Percentiles rank a stretch among this genome's conserved stretches.
phyloP scores from a whole-genome alignment of 2,113 vertebrate species.

The Ranitomeya imitator region DNA sequence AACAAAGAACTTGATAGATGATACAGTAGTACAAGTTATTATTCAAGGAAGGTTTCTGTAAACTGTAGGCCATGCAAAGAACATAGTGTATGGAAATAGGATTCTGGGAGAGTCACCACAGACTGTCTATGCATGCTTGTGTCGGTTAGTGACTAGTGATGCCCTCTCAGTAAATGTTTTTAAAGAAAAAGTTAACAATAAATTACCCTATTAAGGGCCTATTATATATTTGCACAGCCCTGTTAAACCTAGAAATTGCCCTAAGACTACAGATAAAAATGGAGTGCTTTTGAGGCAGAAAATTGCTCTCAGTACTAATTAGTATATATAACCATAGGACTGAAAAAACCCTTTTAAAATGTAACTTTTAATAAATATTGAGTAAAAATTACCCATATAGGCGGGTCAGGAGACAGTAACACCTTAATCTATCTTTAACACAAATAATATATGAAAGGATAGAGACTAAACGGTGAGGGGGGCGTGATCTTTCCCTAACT shows the following conservation, averaged over 20 bases:
- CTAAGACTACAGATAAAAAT: slow-evolving; percentile 77
- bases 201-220: slow-evolving; percentile 78
- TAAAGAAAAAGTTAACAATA: slow-evolving; percentile 78
- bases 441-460: no score
- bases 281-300: slow-evolving; percentile 81
- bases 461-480: no score
- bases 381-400: no score
- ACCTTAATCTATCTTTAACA: no score
- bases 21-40: not conserved
- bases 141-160: slow-evolving; percentile 70
- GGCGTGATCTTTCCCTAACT: no score
- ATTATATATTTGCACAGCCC: slow-evolving; percentile 78
- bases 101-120: slow-evolving; percentile 70
- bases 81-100: slow-evolving; percentile 40
- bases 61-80: not conserved
- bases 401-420: no score
- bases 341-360: no score
- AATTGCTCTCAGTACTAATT: no score
- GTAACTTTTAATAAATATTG: no score
- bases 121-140: slow-evolving; percentile 71
- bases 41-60: not conserved
- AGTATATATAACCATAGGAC: no score
- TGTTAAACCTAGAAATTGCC: slow-evolving; percentile 82
- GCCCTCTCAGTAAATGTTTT: slow-evolving; percentile 79
- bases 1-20: not conserved